A percentile compares a stretch with the other conserved stretches of the same genome.
Conservation (phyloP, 2,113 vertebrate genomes). For the Condylura cristata region DNA sequence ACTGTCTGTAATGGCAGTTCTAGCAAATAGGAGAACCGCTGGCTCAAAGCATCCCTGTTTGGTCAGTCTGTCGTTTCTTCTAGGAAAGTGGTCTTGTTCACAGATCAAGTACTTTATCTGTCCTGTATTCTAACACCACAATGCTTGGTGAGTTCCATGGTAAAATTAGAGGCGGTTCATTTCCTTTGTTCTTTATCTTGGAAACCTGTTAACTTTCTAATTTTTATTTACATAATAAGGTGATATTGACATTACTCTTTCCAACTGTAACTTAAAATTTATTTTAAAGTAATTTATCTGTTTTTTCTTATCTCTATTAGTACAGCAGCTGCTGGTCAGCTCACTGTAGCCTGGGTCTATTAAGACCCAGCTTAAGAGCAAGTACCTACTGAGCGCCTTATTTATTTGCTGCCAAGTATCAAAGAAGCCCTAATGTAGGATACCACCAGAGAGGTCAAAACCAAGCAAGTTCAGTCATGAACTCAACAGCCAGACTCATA, state of each 20-base stretch:
- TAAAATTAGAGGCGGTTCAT: neutral
- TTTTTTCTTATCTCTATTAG: conserved; percentile 14
- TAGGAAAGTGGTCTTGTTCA: neutral
- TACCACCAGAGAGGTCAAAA: neutral
- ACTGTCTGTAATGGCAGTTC: neutral
- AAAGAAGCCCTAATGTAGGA: conserved; percentile 2
- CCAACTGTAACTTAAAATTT: conserved; percentile 39
- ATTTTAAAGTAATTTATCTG: conserved; percentile 24
- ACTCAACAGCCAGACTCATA: neutral
- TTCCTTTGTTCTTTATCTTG: conserved; percentile 60
- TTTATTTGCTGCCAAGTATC: neutral
- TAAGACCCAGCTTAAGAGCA: neutral
- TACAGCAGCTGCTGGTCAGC: neutral
- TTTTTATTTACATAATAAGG: conserved; percentile 62
- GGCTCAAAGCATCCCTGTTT: neutral
- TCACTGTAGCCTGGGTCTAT: neutral
- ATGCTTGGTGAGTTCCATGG: neutral
- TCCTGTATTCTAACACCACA: neutral
- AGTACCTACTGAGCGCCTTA: neutral
- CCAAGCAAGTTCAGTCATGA: neutral
- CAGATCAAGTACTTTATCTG: neutral
- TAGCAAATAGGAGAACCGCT: neutral
- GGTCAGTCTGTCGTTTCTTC: neutral
- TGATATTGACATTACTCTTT: neutral
- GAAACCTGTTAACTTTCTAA: conserved; percentile 26